phyloP scores from a whole-genome alignment of 1,140 invertebrate genomes.

The Arctopsyche grandis region DNA sequence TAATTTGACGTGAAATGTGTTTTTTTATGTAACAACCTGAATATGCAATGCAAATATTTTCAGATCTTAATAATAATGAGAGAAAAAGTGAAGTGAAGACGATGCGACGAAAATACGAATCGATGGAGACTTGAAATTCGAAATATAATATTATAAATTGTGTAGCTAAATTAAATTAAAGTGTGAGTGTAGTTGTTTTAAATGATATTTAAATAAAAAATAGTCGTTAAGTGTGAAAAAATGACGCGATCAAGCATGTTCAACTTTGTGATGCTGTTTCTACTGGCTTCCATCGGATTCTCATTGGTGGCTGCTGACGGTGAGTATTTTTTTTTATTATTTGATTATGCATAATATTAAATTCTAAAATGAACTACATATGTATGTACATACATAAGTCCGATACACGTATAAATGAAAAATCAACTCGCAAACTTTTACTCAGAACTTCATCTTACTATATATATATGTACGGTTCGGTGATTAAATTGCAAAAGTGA shows the following conservation, averaged over 20 bases:
- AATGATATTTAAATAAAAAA: slow-evolving; percentile 10
- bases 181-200: not conserved
- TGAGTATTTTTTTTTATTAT: slow-evolving; percentile 17
- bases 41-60: no score
- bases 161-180: not conserved
- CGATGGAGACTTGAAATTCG: not conserved
- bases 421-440: not conserved
- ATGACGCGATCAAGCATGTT: slow-evolving; percentile 7
- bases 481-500: no score
- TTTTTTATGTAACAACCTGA: no score
- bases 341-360: not conserved
- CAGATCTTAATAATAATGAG: no score
- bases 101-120: not conserved
- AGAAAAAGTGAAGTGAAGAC: no score
- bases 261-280: slow-evolving; percentile 12
- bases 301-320: not conserved
- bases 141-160: not conserved
- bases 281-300: not conserved
- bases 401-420: not conserved
- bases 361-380: no score
- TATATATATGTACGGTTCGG: no score
- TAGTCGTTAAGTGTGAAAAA: not conserved
- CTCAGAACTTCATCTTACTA: no score
- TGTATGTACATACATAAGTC: no score
- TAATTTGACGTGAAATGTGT: not conserved